Evolutionary conservation across 2,113 vertebrate genomes (phyloP).

Genomic region (Scopus umbretta): DNA sequence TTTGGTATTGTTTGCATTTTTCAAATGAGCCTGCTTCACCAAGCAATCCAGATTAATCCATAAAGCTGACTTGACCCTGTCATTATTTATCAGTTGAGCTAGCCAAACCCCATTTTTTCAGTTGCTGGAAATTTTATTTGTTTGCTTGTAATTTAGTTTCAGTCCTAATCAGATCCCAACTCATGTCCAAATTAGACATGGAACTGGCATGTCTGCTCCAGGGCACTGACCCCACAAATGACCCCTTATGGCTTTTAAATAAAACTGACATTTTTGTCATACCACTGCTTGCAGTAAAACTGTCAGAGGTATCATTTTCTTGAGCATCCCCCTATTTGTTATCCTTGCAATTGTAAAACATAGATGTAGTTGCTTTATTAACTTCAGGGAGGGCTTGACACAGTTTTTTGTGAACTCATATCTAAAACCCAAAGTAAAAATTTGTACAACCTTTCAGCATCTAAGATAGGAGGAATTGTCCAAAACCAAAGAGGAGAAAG

Average conservation of each 20-base stretch:
- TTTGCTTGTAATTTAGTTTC: conserved; percentile 8
- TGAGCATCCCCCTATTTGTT: neutral
- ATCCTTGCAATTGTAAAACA: neutral
- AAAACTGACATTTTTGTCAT: neutral
- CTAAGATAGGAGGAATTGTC: neutral
- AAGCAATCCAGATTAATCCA: neutral
- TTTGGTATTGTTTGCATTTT: neutral
- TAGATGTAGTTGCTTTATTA: neutral
- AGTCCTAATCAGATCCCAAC: neutral
- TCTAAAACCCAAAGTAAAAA: neutral
- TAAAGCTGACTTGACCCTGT: neutral
- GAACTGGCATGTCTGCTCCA: neutral
- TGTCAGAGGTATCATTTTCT: neutral
- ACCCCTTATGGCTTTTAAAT: neutral
- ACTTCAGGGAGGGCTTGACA: neutral
- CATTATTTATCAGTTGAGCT: neutral
- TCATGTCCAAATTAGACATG: neutral
- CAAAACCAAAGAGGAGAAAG: neutral
- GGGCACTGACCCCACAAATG: neutral
- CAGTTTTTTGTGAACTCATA: neutral
- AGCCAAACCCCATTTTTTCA: neutral
- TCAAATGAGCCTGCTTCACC: neutral
- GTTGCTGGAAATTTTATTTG: neutral
- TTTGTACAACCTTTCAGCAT: neutral
- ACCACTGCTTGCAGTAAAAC: neutral